Evolutionary conservation across 1,140 invertebrate genomes (phyloP), one percentile per base, ranked within the genome.

Genomic region (Hylaeus volcanicus): DNA sequence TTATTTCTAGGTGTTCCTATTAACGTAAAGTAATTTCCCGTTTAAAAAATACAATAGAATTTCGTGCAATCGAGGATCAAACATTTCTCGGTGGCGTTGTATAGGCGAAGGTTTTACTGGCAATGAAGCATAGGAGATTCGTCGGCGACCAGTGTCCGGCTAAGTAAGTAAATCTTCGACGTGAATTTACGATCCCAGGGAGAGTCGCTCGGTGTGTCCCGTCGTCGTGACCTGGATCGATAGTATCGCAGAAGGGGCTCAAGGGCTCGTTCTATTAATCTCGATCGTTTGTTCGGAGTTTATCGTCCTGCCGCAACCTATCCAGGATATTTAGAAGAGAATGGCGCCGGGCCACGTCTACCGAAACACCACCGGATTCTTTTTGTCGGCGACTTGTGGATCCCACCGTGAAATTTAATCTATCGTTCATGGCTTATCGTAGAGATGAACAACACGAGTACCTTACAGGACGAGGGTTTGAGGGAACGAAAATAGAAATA

Each of bases 81-180:
- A 72, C 60, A 72, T 72, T 41, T n/a, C 11, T 45, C 2, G 15
- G 41, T 37, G 15, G 15, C 37, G 15, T 43, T 9, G 26, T 71
- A 71, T 1, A 2, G n/a, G 14, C 6, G 15, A 72, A 73, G 37
- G 39, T 74, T 74, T 64, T 64, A 74, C 14, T 51, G 45, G 73
- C 37, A 65, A 68, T 48, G 82, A 82, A 78, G 74, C 64, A 14
- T 1, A 12, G 37, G 55, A 78, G 68, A 82, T 84, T 82, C 68
- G 71, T 82, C 69, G 66, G 51, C 68, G 75, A 53, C 45, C 60
- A 37, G 43, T 9, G 55, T 51, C 53, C 82, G 15, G 68, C 63
- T 82, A 86, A 86, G 83, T 86, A 86, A 86, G 82, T 86, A 86
- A 86, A 86, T 86, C 85, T 86, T 86, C 74, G 75, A 82, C 83